Evolutionary conservation across 1,140 invertebrate species (phyloP).

Genomic region (Brachionus calyciflorus): DNA sequence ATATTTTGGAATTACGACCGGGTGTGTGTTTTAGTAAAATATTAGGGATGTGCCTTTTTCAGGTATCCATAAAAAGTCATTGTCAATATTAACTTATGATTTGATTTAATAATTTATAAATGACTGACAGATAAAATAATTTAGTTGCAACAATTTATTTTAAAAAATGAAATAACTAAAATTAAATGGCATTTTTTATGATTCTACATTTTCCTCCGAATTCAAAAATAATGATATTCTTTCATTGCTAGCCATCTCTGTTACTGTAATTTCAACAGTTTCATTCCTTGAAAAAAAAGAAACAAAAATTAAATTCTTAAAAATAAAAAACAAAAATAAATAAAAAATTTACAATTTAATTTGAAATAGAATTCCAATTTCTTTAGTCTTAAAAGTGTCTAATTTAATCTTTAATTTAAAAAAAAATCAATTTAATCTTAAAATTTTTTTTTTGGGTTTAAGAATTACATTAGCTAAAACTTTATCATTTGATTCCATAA

Average conservation of each 20-base stretch:
- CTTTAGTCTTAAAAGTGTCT: constrained; percentile 25
- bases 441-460: background rate
- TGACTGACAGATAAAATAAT: background rate
- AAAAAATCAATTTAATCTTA: background rate
- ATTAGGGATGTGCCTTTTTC: no score
- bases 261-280: constrained; percentile 14
- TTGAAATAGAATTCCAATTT: constrained; percentile 43
- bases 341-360: constrained; percentile 46
- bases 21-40: no score
- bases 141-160: constrained; percentile 9
- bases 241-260: background rate
- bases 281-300: constrained; percentile 9
- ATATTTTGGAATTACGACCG: no score
- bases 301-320: background rate
- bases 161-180: background rate
- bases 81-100: no score
- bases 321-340: background rate
- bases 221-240: constrained; percentile 30
- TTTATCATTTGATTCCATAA: constrained; percentile 4
- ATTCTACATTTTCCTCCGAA: constrained; percentile 14
- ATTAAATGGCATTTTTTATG: background rate
- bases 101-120: no score
- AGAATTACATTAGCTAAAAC: constrained; percentile 22
- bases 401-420: constrained; percentile 1
- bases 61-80: no score